Evolutionary conservation across 2,888 invertebrate genomes (phyloP).

Genomic region (Platerodrilus igneus): DNA sequence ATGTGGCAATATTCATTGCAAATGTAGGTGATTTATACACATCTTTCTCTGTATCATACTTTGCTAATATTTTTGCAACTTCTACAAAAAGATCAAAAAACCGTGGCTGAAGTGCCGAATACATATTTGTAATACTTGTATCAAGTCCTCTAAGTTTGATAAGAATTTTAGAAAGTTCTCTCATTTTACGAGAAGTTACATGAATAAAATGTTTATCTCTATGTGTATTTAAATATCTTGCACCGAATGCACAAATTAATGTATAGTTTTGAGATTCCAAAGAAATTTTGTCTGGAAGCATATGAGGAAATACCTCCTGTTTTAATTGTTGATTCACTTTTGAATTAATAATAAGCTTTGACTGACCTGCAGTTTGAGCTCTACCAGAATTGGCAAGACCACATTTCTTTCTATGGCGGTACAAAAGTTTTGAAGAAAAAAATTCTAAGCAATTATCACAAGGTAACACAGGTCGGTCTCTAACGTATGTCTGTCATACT

Average conservation of each 20-base stretch:
- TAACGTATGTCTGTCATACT: no score
- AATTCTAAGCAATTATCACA: no score
- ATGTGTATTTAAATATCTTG: constrained; percentile 19
- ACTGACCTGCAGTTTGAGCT: no score
- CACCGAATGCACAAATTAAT: constrained; percentile 18
- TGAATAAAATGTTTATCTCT: constrained; percentile 22
- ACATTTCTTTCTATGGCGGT: no score
- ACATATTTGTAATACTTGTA: constrained; percentile 9
- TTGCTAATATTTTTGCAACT: constrained; percentile 16
- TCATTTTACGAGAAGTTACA: constrained; percentile 19
- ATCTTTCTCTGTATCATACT: no score
- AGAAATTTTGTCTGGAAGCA: no score
- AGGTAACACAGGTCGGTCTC: no score
- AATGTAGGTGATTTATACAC: constrained; percentile 15
- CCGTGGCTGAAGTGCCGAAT: constrained; percentile 15
- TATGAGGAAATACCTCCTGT: no score
- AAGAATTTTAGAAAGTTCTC: constrained; percentile 19
- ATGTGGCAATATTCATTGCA: constrained; percentile 18
- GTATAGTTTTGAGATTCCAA: constrained; percentile 7
- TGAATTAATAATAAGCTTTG: no score
- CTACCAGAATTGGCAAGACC: no score
- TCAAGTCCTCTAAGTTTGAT: constrained; percentile 17
- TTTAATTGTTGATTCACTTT: no score
- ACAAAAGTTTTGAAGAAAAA: no score
- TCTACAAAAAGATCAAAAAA: constrained; percentile 17